Percentiles rank a stretch among this genome's conserved stretches.
Evolutionary conservation across 2,113 vertebrate genomes (phyloP).

Genomic region (Gobiocypris rarus): DNA sequence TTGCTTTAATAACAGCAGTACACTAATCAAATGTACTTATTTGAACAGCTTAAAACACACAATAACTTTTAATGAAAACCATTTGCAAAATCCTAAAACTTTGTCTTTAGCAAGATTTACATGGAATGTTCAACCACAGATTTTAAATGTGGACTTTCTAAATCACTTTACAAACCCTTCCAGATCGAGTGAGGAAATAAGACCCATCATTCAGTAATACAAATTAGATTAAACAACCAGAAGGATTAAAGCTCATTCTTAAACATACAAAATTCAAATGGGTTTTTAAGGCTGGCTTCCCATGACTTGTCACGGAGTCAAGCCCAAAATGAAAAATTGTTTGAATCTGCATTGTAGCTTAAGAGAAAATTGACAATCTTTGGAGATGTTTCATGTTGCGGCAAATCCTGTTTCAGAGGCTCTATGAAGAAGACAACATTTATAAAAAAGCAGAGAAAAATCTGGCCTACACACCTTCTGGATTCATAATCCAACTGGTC

Average conservation of each 20-base stretch:
- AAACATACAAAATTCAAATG: neutral
- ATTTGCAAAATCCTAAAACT: neutral
- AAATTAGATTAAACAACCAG: neutral
- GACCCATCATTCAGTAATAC: neutral
- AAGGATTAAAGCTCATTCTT: neutral
- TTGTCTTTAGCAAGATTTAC: neutral
- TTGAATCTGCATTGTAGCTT: neutral
- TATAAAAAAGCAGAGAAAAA: neutral
- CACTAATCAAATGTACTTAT: neutral
- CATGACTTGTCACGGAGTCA: neutral
- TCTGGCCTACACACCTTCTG: slow-evolving; percentile 81
- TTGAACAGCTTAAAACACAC: too few relatives aligned
- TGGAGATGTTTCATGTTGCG: neutral
- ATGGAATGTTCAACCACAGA: neutral
- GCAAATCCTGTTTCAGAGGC: neutral
- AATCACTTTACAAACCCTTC: neutral
- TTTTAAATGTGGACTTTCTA: neutral
- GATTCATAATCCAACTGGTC: slow-evolving; percentile 95
- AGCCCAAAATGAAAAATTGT: slow-evolving; percentile 3
- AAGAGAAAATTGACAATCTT: too few relatives aligned
- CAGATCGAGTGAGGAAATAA: neutral
- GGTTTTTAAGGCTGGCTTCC: slow-evolving; percentile 24
- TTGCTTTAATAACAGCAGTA: neutral
- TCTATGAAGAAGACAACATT: neutral
- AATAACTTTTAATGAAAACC: too few relatives aligned